Base-by-base conservation (phyloP, 2,113 vertebrate genomes). In the Scomber colias region DNA sequence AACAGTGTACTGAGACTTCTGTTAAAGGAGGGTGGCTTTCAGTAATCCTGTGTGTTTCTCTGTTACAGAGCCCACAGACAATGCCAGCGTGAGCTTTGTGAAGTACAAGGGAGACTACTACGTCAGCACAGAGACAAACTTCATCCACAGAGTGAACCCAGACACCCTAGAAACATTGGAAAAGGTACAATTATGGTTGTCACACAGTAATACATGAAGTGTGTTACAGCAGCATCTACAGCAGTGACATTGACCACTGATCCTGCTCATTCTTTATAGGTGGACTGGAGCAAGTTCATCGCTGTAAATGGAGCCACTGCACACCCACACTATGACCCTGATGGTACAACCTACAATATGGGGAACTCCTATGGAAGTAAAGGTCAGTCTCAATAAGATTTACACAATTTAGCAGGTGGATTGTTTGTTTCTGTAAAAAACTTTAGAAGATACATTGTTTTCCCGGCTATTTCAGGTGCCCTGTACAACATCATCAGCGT, bases 221-320 rank as follows among this genome's bases (percentile, higher is more conserved):
- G 35, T 40, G 14, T 0, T 2, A 27, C 14, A 21, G 63, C 14
- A 40, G 30, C 0, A 0, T 11, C 7, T 35, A 35, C 31, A 35
- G 31, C 7, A 40, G 35, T 40, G 8, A 40, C 35, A 19, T 21
- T 16, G 45, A 14, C 30, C 13, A 61, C 16, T 59, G 11, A 73
- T 46, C 5, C 35, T 19, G 27, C 8, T 24, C 13, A 19, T 67
- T 65, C n/a, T 74, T 74, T 82, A 44, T 87, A 99, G 98, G 96
- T 99, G 7, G 95, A 99, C 85, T 99, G 97, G 98, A 97, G 92
- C 84, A 97, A 96, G 73, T 97, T 97, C 6, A 79, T 98, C 46
- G 97, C 96, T 21, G 97, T 99, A 70, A 99, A 98, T 12, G 96
- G 97, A 57, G 97, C 97, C 62, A 99, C 97, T 45, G 98, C 98